Conservation (phyloP, 1,140 invertebrate species). For the Diachasma alloeum region DNA sequence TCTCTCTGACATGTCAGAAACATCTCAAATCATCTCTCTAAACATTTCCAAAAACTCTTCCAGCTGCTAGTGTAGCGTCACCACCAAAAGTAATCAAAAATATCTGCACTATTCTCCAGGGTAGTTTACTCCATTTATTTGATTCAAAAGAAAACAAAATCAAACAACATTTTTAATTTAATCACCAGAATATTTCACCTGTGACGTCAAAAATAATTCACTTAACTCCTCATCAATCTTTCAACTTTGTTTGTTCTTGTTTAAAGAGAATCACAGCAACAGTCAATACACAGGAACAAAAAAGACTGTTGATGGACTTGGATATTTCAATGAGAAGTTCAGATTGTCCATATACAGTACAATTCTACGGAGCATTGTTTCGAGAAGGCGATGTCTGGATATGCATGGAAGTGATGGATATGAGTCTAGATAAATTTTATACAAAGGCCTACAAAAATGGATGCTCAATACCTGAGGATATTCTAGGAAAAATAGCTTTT, state of each 20-base stretch:
- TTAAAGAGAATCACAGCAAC: conserved; percentile 89
- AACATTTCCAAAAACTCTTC: no score
- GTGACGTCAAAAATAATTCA: no score
- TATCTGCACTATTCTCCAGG: no score
- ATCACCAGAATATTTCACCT: no score
- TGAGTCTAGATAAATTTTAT: conserved; percentile 96
- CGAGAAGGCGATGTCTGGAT: conserved; percentile 98
- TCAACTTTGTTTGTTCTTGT: conserved; percentile 23
- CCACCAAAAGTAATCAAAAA: no score
- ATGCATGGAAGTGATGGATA: conserved; percentile 99
- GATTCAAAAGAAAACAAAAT: no score
- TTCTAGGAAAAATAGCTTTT: conserved; percentile 94
- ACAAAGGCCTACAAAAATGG: conserved; percentile 82
- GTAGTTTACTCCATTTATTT: no score
- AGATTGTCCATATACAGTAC: conserved; percentile 95
- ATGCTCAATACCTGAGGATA: conserved; percentile 88
- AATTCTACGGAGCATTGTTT: conserved; percentile 97
- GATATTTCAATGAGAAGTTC: conserved; percentile 94
- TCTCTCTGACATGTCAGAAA: no score
- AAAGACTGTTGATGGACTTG: conserved; percentile 95
- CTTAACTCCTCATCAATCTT: background rate
- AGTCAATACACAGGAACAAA: conserved; percentile 90
- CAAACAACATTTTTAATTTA: no score
- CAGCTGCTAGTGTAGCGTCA: no score
- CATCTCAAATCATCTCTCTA: no score